Evolutionary conservation across 2,797 vertebrate genomes (phyloP), one percentile per base, ranked within the genome.

Genomic region (Notoglanidium macrostoma): DNA sequence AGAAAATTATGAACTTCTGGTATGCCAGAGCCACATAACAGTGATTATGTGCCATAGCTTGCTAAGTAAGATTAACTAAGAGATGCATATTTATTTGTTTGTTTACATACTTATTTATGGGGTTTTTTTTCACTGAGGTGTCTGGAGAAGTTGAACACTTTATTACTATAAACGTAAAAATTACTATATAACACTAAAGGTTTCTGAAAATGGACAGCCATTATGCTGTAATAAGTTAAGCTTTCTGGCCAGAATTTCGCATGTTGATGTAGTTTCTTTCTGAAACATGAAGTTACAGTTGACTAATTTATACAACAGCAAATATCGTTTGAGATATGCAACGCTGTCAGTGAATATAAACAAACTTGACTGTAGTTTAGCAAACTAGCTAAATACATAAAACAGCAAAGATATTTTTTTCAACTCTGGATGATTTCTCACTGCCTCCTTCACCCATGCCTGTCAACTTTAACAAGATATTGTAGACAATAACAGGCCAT

Each of bases 381-480:
- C 21, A 59, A 61, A 46, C 21, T 63, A 40, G 6, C 35, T 63
- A 26, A 61, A 61, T 15, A 61, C 19, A 26, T 11, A 40, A 1
- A 81, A 63, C 21, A 46, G 54, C 35, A 21, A 55, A 78, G 3
- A 54, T 26, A 2, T 1, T 78, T 63, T 79, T 76, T 78, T 79
- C 17, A 61, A 44, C 35, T 8, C 35, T 44, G 3, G 14, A 35
- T 5, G 14, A 59, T 40, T 63, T 81, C 12, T 26, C 29, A 46
- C 7, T 0, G 21, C 35, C n/a, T 78, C 15, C 14, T 77, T 77
- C 26, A 32, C 74, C 49, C 26, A 77, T 8, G 3, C 14, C 21
- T 63, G 21, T 61, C 55, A 79, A 51, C 51, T 35, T 32, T 32
- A 78, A 55, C 15, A 44, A 81, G 78, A 81, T 63, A 80, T 44